phyloP scores from a whole-genome alignment of 1,140 invertebrate species.

The Melipona quadrifasciata region DNA sequence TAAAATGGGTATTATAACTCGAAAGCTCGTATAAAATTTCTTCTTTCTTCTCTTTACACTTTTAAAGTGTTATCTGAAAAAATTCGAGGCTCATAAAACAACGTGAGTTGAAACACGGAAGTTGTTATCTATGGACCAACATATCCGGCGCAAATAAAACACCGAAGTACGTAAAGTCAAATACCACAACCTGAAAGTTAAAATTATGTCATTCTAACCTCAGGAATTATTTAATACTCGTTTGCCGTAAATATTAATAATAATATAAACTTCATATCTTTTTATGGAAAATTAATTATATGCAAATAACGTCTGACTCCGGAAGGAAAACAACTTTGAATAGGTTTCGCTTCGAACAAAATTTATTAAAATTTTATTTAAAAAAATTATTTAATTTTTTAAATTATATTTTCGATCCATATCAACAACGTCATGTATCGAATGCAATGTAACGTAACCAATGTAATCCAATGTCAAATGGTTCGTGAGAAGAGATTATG shows the following conservation, averaged over 20 bases:
- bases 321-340: too few relatives aligned
- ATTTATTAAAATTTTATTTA: too few relatives aligned
- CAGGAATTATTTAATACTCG: background rate
- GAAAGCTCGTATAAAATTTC: background rate
- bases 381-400: too few relatives aligned
- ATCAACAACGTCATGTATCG: too few relatives aligned
- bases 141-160: slow-evolving; percentile 12
- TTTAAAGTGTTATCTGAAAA: slow-evolving; percentile 1
- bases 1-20: background rate
- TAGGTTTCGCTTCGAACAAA: too few relatives aligned
- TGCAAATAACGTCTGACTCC: background rate
- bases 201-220: background rate
- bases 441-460: too few relatives aligned
- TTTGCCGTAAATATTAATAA: background rate
- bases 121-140: slow-evolving; percentile 25
- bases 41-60: background rate
- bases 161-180: background rate
- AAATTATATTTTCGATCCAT: too few relatives aligned
- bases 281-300: background rate
- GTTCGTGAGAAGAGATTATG: too few relatives aligned
- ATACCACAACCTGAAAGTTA: background rate
- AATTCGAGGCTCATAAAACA: slow-evolving; percentile 5
- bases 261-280: background rate
- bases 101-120: slow-evolving; percentile 10
- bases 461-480: too few relatives aligned